Percentiles rank a stretch among this genome's conserved stretches.
Conservation (phyloP, 2,113 vertebrate genomes). For the Melanocharis versteri region DNA sequence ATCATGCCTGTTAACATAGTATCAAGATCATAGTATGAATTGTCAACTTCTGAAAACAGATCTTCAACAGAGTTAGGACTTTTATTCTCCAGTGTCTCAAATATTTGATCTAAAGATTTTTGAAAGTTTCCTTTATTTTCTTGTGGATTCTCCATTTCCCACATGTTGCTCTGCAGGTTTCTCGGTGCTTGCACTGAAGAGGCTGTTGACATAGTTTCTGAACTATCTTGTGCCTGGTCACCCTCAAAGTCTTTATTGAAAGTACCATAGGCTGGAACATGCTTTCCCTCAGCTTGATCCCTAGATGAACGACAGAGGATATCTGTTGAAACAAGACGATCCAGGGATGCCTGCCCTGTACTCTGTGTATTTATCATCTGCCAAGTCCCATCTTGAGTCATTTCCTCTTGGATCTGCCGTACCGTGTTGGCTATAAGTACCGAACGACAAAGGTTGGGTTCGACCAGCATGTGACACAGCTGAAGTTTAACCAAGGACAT, state of each 20-base stretch:
- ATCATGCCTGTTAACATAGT: constrained; percentile 93
- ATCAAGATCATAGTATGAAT: constrained; percentile 92
- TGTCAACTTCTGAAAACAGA: constrained; percentile 90
- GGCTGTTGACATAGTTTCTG: constrained; percentile 27
- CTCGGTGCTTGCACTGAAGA: constrained; percentile 58
- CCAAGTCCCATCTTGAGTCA: constrained; percentile 94
- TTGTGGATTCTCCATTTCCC: constrained; percentile 79
- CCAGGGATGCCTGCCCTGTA: constrained; percentile 76
- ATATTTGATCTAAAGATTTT: constrained; percentile 90
- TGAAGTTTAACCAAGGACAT: constrained; percentile 98
- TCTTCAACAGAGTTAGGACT: constrained; percentile 84
- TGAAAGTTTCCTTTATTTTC: constrained; percentile 77
- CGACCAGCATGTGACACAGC: constrained; percentile 97
- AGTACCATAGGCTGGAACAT: constrained; percentile 61
- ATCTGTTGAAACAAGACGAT: constrained; percentile 91
- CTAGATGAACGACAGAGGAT: constrained; percentile 85
- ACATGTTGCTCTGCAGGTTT: constrained; percentile 74
- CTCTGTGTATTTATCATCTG: constrained; percentile 79
- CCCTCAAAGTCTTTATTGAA: constrained; percentile 58
- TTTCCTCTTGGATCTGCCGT: constrained; percentile 95
- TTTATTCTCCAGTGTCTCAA: constrained; percentile 92
- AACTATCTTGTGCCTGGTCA: background rate
- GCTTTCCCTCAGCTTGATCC: constrained; percentile 76
- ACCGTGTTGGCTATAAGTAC: constrained; percentile 98
- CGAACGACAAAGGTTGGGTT: constrained; percentile 94